phyloP scores from a whole-genome alignment of 1,140 invertebrate species.

The Drosophila simulans region DNA sequence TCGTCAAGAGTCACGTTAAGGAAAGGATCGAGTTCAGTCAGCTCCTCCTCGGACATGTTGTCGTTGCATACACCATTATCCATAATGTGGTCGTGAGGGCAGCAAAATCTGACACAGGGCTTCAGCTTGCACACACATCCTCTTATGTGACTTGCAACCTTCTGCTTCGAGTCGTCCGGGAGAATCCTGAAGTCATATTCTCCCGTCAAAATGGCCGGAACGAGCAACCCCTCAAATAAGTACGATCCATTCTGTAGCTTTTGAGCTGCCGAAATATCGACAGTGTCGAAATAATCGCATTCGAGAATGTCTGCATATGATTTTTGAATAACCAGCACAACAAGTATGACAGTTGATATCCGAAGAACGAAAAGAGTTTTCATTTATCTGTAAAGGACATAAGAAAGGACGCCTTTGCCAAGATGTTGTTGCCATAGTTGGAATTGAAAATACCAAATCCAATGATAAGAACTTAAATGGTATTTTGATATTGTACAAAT shows the following conservation, averaged over 20 bases:
- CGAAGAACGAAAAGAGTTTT: neutral
- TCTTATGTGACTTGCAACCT: conserved; percentile 44
- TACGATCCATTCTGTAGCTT: conserved; percentile 61
- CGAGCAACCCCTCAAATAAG: conserved; percentile 52
- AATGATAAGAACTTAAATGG: too few relatives aligned
- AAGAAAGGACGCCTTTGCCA: neutral
- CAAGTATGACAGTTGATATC: neutral
- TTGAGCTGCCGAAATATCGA: conserved; percentile 32
- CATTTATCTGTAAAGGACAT: neutral
- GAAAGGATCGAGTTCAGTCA: conserved; percentile 31
- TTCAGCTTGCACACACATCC: conserved; percentile 64
- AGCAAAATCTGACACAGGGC: conserved; percentile 64
- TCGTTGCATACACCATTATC: conserved; percentile 11
- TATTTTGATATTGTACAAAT: too few relatives aligned
- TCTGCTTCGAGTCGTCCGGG: conserved; percentile 4
- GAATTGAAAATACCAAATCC: too few relatives aligned
- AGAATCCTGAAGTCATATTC: conserved; percentile 50
- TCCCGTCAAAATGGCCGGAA: conserved; percentile 45
- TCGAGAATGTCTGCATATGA: conserved; percentile 24
- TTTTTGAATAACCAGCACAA: neutral
- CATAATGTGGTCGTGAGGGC: conserved; percentile 34
- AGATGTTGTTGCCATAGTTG: too few relatives aligned
- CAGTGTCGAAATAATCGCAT: conserved; percentile 68
- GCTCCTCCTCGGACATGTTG: neutral
- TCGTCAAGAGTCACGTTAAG: conserved; percentile 52